Evolutionary conservation across 2,797 vertebrate genomes (phyloP).

Genomic region (Rhynchotus rufescens): DNA sequence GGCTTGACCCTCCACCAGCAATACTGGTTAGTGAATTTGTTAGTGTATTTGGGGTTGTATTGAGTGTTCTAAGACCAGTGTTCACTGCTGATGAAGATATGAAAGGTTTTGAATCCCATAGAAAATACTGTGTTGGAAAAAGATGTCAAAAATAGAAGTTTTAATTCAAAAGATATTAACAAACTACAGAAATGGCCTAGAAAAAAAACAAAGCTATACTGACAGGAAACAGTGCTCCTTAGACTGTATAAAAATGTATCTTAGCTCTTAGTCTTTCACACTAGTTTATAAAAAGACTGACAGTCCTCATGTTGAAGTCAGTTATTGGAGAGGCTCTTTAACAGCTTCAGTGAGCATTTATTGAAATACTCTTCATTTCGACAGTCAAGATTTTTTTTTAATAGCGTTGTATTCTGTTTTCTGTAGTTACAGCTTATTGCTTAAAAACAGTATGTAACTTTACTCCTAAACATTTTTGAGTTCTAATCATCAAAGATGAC

Average conservation of each 20-base stretch:
- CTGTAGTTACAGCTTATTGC: background rate
- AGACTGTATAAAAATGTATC: background rate
- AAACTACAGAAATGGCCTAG: background rate
- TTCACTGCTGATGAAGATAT: background rate
- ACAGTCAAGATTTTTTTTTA: background rate
- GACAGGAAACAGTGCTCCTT: background rate
- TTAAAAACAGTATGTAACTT: background rate
- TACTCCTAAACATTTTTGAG: background rate
- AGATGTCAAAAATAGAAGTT: background rate
- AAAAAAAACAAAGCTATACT: background rate
- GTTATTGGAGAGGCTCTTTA: accelerated
- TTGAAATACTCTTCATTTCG: background rate
- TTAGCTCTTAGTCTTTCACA: background rate
- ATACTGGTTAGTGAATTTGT: slow-evolving; percentile 83
- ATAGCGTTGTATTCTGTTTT: background rate
- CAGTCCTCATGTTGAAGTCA: background rate
- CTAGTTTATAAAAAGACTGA: background rate
- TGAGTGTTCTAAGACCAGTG: background rate
- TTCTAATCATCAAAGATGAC: background rate
- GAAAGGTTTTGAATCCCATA: background rate
- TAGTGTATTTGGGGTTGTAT: background rate
- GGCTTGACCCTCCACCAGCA: slow-evolving; percentile 85
- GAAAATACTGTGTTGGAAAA: background rate
- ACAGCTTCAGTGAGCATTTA: background rate
- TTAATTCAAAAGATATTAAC: background rate